phyloP scores from a whole-genome alignment of 2,113 vertebrate genomes.

The Origma solitaria region DNA sequence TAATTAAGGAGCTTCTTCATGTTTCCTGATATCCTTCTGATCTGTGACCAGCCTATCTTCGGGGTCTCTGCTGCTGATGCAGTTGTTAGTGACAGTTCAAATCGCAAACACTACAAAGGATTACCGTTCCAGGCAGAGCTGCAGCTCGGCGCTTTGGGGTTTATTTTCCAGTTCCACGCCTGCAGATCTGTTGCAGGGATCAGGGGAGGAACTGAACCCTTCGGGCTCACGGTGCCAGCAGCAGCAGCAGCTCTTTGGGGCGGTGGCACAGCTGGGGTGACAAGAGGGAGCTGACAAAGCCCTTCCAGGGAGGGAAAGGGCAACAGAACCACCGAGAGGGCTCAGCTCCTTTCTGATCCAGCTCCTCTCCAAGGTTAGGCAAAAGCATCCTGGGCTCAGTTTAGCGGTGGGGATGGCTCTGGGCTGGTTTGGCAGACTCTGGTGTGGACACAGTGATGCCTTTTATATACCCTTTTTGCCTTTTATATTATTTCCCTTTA shows the following conservation, averaged over 20 bases:
- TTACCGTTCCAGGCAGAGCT: not conserved
- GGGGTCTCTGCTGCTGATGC: not conserved
- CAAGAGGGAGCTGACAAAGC: not conserved
- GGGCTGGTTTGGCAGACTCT: not conserved
- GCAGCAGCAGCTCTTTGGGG: not conserved
- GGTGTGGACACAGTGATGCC: no score
- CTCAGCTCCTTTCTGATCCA: rapidly evolving
- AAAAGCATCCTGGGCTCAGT: not conserved
- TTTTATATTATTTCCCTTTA: no score
- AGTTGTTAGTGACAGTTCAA: not conserved
- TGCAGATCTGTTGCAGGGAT: not conserved
- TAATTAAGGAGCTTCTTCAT: slow-evolving; percentile 61
- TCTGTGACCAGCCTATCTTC: slow-evolving; percentile 43
- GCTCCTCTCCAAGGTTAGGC: not conserved
- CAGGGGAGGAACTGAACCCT: not conserved
- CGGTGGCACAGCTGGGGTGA: rapidly evolving
- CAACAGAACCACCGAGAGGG: rapidly evolving
- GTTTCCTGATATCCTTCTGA: slow-evolving; percentile 49
- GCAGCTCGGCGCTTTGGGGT: not conserved
- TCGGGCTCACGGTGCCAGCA: rapidly evolving
- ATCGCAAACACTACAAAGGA: not conserved
- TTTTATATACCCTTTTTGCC: no score
- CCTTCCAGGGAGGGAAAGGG: not conserved
- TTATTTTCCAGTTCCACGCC: not conserved
- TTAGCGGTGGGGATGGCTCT: no score